Base-by-base conservation (phyloP, 2,113 vertebrate species). In the Zosterops hypoxanthus region DNA sequence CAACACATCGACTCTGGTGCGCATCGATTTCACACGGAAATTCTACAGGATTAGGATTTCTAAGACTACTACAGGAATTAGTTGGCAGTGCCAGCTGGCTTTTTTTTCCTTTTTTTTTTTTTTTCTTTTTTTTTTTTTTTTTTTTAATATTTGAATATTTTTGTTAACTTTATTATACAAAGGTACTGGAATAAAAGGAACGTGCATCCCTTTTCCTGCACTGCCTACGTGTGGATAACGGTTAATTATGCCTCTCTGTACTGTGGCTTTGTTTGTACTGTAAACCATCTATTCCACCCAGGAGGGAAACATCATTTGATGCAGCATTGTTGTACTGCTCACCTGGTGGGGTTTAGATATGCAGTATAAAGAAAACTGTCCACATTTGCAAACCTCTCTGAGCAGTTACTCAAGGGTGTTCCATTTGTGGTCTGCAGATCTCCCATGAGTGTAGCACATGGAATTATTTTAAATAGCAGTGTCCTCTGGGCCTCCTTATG, bases 141-240 rank as follows among this genome's bases (percentile, higher is more conserved):
- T 91, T 95, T 92, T 84, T 22, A 91, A 96, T 97, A 97, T 97
- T 97, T 94, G 96, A 97, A 93, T 97, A 95, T 97, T 97, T 97
- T 97, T 98, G 96, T 97, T 98, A 98, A 98, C 95, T 98, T 98
- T 98, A 98, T 98, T 97, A 97, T 97, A 94, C 44, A 41, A 98
- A 98, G 98, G 98, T 98, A 98, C 98, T 98, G 97, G 97, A 98
- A 97, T 97, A 97, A 97, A 98, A 97, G 95, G 94, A 97, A 92
- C 25, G 1, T 91, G 90, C 84, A 94, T 97, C 95, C 95, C 96
- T 97, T 96, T 95, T 94, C 92, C 94, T 97, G 97, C 96, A 95
- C 97, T 96, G 97, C 97, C 95, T 91, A 77, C 21, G 31, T 82
- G 96, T 87, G 61, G 96, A 76, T 88, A 95, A 96, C 31, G 29